Evolutionary conservation across 1,140 invertebrate genomes (phyloP).

Genomic region (Drosophila insularis): DNA sequence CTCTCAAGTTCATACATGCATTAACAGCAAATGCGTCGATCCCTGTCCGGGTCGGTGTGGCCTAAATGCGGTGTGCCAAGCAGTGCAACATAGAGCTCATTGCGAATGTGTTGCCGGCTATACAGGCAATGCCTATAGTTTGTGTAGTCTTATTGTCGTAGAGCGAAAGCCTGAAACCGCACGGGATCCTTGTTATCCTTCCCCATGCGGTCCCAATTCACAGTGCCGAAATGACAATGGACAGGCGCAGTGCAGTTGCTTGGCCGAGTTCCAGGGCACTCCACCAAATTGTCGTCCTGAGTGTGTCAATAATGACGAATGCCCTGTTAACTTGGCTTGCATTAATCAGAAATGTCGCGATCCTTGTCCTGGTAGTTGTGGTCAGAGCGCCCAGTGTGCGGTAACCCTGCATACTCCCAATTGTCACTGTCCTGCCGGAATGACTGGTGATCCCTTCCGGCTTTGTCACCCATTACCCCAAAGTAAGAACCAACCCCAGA

Average conservation of each 20-base stretch:
- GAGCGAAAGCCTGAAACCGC: conserved; percentile 27
- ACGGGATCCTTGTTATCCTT: conserved; percentile 87
- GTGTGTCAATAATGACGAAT: conserved; percentile 87
- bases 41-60: conserved; percentile 92
- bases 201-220: conserved; percentile 90
- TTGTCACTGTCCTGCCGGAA: conserved; percentile 87
- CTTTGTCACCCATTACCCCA: conserved; percentile 83
- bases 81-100: conserved; percentile 88
- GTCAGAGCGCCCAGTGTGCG: conserved; percentile 87
- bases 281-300: conserved; percentile 88
- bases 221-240: conserved; percentile 86
- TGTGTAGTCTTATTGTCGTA: conserved; percentile 88
- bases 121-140: conserved; percentile 90
- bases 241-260: conserved; percentile 85
- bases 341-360: conserved; percentile 87
- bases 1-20: conserved; percentile 87
- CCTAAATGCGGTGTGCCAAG: conserved; percentile 88
- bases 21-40: conserved; percentile 90
- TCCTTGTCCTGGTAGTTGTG: conserved; percentile 91
- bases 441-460: conserved; percentile 89
- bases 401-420: conserved; percentile 89
- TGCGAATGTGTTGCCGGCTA: conserved; percentile 89
- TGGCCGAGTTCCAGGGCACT: conserved; percentile 85
- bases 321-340: conserved; percentile 85
- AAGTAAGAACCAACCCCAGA: conserved; percentile 63